Percentiles rank a stretch among this genome's conserved stretches.
phyloP scores from a whole-genome alignment of 2,888 invertebrate genomes.

The Labia minor region DNA sequence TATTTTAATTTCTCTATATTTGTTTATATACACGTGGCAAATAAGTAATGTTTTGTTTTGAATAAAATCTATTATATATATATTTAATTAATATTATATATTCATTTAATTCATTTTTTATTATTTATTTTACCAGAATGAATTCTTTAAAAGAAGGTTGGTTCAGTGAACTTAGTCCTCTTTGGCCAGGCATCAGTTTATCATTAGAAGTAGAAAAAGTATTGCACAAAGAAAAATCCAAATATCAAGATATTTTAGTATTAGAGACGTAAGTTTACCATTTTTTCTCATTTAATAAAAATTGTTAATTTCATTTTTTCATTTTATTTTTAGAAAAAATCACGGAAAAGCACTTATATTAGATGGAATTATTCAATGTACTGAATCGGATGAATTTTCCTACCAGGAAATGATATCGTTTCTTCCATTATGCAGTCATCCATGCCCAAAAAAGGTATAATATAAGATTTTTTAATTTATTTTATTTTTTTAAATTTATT shows the following conservation, averaged over 20 bases:
- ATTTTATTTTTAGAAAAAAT: constrained; percentile 42
- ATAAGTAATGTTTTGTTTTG: too few relatives aligned
- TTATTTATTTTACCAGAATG: too few relatives aligned
- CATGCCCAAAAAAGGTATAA: constrained; percentile 68
- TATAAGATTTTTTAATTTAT: background rate
- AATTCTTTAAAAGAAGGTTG: constrained; percentile 66
- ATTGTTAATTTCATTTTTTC: constrained; percentile 8
- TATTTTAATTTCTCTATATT: background rate
- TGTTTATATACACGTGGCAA: background rate
- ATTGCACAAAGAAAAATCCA: constrained; percentile 65
- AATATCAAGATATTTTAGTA: constrained; percentile 75
- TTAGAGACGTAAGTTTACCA: constrained; percentile 59
- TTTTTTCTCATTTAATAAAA: constrained; percentile 22
- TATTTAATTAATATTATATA: too few relatives aligned
- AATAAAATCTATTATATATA: too few relatives aligned
- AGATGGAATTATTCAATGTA: constrained; percentile 95
- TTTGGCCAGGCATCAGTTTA: constrained; percentile 85
- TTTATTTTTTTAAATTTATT: constrained; percentile 7
- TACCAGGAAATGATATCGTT: constrained; percentile 99
- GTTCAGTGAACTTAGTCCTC: constrained; percentile 83
- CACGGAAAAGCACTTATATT: constrained; percentile 81
- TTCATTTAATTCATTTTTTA: too few relatives aligned
- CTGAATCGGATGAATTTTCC: constrained; percentile 89
- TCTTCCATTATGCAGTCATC: constrained; percentile 82
- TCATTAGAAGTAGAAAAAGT: constrained; percentile 74